Conservation (phyloP, 1,140 invertebrate species). For the Homarus americanus region DNA sequence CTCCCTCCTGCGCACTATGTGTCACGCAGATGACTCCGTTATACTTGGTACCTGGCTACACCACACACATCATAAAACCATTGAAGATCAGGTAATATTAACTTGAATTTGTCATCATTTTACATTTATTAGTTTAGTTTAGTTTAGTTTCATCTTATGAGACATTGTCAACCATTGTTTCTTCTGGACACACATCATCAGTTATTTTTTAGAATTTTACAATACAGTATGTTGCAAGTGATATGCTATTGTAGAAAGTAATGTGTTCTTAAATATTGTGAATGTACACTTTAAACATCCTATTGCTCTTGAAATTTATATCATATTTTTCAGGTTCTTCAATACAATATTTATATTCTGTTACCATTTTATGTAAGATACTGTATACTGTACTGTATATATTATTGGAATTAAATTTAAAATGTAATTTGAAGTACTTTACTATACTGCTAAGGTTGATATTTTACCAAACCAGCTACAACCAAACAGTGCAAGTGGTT, state of each 20-base stretch:
- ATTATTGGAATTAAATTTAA: too few relatives aligned
- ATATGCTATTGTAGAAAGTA: background rate
- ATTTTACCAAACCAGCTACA: slow-evolving; percentile 84
- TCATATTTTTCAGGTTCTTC: background rate
- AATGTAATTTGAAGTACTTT: too few relatives aligned
- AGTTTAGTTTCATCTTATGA: background rate
- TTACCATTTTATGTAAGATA: too few relatives aligned
- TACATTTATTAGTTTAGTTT: background rate
- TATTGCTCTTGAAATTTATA: background rate
- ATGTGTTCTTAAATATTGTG: background rate
- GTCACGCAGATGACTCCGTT: slow-evolving; percentile 91
- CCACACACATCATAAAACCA: slow-evolving; percentile 96
- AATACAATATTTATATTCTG: too few relatives aligned
- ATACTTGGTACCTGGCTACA: slow-evolving; percentile 92
- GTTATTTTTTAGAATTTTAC: too few relatives aligned
- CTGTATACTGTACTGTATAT: too few relatives aligned
- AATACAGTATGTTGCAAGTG: too few relatives aligned
- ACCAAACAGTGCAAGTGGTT: slow-evolving; percentile 94
- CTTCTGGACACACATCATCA: too few relatives aligned
- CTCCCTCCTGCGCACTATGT: slow-evolving; percentile 89
- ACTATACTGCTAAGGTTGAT: background rate
- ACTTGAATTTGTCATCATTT: slow-evolving; percentile 77
- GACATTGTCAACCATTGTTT: too few relatives aligned
- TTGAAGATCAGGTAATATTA: slow-evolving; percentile 96
- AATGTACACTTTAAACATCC: background rate